These are phyloP conservation scores for Mizuhopecten yessoensis DNA, from an alignment of 1,140 invertebrate species.

Conservation along the genomic window DNA sequence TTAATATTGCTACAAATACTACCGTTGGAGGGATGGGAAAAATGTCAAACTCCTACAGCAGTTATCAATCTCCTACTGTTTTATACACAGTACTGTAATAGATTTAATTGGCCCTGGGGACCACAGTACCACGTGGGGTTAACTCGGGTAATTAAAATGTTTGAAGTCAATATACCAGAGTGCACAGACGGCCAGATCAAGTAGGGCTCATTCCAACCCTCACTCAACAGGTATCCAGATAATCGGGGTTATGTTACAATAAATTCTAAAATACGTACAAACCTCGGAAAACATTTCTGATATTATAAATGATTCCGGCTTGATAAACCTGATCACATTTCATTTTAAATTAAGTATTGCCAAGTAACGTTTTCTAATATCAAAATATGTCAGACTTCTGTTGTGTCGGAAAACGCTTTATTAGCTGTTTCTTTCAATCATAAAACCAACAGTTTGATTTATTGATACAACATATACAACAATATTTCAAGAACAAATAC, in stretches of 20 bases:
- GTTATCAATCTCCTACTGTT: neutral
- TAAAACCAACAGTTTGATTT: neutral
- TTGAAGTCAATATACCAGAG: neutral
- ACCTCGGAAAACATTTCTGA: neutral
- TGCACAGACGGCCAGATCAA: neutral
- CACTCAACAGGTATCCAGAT: neutral
- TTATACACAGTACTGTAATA: neutral
- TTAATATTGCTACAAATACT: constrained; percentile 18
- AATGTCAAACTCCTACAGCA: neutral
- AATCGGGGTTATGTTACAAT: neutral
- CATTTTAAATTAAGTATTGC: neutral
- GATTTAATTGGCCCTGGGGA: neutral
- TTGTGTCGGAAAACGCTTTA: neutral
- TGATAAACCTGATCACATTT: neutral
- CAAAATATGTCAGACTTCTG: neutral
- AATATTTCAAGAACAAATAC: no score
- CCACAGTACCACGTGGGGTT: neutral
- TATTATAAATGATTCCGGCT: neutral
- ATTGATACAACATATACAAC: no score
- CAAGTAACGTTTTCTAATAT: neutral
- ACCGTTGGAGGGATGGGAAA: constrained; percentile 4
- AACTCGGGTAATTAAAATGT: neutral
- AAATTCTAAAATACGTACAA: neutral
- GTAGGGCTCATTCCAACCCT: neutral
- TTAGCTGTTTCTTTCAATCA: neutral